A percentile compares a stretch with the other conserved stretches of the same genome.
Conservation (phyloP, 2,113 vertebrate genomes). For the Probosciger aterrimus region DNA sequence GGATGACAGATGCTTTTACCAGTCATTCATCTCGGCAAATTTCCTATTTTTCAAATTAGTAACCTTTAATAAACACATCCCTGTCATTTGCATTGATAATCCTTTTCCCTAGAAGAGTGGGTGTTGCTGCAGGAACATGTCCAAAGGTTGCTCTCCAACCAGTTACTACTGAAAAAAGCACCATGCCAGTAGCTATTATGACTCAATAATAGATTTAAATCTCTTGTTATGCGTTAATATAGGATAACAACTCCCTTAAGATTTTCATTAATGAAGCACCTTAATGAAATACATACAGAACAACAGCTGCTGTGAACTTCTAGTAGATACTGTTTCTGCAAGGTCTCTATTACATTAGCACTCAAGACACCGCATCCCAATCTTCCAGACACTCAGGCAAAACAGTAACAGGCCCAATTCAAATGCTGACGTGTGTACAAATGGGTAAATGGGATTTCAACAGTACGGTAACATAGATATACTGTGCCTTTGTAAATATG, state of each 20-base stretch:
- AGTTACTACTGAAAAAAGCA: conserved; percentile 20
- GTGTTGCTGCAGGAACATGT: conserved; percentile 56
- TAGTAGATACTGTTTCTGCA: not conserved
- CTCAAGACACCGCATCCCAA: not conserved
- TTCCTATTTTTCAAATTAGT: conserved; percentile 53
- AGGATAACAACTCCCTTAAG: conserved; percentile 5
- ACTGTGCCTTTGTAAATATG: not conserved
- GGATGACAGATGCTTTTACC: not conserved
- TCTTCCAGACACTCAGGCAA: not conserved
- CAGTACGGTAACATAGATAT: not conserved
- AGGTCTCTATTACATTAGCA: not conserved
- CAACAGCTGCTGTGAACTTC: not conserved
- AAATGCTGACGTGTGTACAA: not conserved
- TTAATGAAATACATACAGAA: conserved; percentile 4
- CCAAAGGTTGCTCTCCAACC: conserved; percentile 43
- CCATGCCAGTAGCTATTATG: conserved; percentile 43
- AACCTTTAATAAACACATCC: conserved; percentile 47
- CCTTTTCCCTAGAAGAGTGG: conserved; percentile 56
- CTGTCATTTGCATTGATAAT: conserved; percentile 62
- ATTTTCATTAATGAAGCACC: conserved; percentile 35
- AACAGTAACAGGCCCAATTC: not conserved
- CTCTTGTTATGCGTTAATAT: conserved; percentile 20
- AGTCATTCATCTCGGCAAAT: conserved; percentile 16
- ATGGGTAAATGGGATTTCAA: not conserved
- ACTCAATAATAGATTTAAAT: conserved; percentile 54